Evolutionary conservation across 35 echinoderm and acorn worm species (phyloP), one percentile per base, ranked within the genome.

Genomic region (Apostichopus parvimensis): DNA sequence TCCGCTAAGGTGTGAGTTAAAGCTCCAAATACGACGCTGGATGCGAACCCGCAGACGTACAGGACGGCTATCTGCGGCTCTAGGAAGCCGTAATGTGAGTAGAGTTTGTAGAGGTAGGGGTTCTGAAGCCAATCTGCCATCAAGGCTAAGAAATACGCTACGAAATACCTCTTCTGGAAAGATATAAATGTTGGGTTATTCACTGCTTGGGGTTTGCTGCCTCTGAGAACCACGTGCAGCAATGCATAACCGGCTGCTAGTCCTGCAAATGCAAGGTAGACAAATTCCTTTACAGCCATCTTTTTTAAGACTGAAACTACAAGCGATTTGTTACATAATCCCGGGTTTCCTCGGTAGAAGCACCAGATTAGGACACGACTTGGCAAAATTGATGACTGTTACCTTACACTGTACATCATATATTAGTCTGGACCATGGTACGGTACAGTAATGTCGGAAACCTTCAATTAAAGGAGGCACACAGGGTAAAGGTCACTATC

Each of bases 101-200:
- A 99, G 9, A 99, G 89, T 93, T 99, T 99, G 87, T 99, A 99
- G 0, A 99, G 93, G 83, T 99, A 99, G 0, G 97, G 97, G 73
- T 95, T 95, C 76, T 99, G 97, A 6, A 99, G 89, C 97, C 97
- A 99, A 72, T 99, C 97, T 0, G 97, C 93, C 12, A 87, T 81
- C 5, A 99, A 72, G 13, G 97, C 97, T 79, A 99, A 76, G 57
- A 99, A 99, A 84, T 99, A 99, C 0, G 95, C 95, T 6, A 99
- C 12, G 57, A 99, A 99, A 66, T 99, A 99, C 57, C 91, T 94
- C 56, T 90, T 70, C 80, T 96, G 97, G 78, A 99, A 98, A 25
- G 94, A 79, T n/a, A 94, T 88, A 86, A 99, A 99, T 4, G 64
- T 93, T 54, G 97, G 95, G 60, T 99, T 99, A 75, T 94, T 94